Conservation (phyloP, 2,888 invertebrate genomes). For the Aphidoletes aphidimyza region DNA sequence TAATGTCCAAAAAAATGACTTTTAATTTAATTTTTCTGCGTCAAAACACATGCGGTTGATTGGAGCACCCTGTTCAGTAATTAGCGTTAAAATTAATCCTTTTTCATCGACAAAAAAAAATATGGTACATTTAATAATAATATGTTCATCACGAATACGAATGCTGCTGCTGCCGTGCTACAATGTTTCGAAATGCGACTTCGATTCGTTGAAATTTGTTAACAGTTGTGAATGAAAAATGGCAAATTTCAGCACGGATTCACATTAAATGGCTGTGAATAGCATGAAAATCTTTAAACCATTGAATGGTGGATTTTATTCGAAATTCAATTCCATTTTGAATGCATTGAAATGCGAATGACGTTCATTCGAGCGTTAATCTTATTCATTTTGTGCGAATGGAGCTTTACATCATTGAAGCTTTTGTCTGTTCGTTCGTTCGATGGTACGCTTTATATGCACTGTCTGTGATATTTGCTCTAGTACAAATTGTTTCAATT, state of each 20-base stretch:
- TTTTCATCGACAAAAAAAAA: neutral
- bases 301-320: neutral
- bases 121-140: too few relatives aligned
- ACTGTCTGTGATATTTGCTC: conserved; percentile 4
- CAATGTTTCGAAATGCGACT: too few relatives aligned
- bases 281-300: neutral
- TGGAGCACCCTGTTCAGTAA: neutral
- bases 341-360: neutral
- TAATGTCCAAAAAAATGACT: too few relatives aligned
- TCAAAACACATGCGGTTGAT: too few relatives aligned
- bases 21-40: too few relatives aligned
- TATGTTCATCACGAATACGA: too few relatives aligned
- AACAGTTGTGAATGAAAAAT: neutral
- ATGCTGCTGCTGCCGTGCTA: too few relatives aligned
- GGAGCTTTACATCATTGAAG: neutral
- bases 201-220: neutral
- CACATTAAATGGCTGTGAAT: neutral
- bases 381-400: neutral
- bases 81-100: neutral
- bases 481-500: neutral
- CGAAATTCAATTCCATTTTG: neutral
- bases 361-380: neutral
- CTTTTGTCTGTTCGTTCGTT: neutral
- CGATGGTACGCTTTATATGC: too few relatives aligned
- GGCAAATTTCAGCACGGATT: neutral